Conservation (phyloP, 1,140 invertebrate genomes). For the Homalodisca vitripennis region DNA sequence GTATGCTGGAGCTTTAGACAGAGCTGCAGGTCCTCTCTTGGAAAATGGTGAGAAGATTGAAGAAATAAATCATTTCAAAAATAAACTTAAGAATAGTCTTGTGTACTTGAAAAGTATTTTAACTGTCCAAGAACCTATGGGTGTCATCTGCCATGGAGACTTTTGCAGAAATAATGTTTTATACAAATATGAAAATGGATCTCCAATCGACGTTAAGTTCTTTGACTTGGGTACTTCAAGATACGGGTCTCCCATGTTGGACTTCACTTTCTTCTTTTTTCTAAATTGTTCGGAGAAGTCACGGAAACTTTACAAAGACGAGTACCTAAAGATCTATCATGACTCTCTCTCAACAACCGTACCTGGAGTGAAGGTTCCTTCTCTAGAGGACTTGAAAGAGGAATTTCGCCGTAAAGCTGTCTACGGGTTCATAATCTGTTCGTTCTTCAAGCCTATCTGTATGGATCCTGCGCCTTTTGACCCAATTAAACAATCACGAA, state of each 20-base stretch:
- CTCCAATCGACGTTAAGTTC: slow-evolving; percentile 42
- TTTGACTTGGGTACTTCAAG: slow-evolving; percentile 48
- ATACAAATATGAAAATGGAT: slow-evolving; percentile 46
- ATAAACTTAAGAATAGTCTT: not conserved
- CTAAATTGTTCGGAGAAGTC: slow-evolving; percentile 42
- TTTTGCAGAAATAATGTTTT: slow-evolving; percentile 57
- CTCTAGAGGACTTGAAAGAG: slow-evolving; percentile 42
- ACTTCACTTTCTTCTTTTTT: slow-evolving; percentile 49
- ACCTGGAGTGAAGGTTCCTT: not conserved
- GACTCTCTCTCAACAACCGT: slow-evolving; percentile 31
- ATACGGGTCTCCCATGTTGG: slow-evolving; percentile 47
- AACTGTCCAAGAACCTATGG: slow-evolving; percentile 45
- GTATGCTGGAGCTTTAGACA: not conserved
- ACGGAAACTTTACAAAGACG: slow-evolving; percentile 39
- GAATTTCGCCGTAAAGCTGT: slow-evolving; percentile 45
- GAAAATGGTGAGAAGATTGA: not conserved
- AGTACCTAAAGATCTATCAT: slow-evolving; percentile 46
- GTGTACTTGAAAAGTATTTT: not conserved
- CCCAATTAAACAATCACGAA: not conserved
- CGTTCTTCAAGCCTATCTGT: slow-evolving; percentile 44
- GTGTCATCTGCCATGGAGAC: slow-evolving; percentile 55
- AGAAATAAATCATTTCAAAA: not conserved
- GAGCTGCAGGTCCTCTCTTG: slow-evolving; percentile 21
- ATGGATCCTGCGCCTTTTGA: slow-evolving; percentile 28
- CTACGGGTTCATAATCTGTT: slow-evolving; percentile 44